phyloP scores from a whole-genome alignment of 53 echinoderm and acorn worm species.

The Pentamera pediparva region DNA sequence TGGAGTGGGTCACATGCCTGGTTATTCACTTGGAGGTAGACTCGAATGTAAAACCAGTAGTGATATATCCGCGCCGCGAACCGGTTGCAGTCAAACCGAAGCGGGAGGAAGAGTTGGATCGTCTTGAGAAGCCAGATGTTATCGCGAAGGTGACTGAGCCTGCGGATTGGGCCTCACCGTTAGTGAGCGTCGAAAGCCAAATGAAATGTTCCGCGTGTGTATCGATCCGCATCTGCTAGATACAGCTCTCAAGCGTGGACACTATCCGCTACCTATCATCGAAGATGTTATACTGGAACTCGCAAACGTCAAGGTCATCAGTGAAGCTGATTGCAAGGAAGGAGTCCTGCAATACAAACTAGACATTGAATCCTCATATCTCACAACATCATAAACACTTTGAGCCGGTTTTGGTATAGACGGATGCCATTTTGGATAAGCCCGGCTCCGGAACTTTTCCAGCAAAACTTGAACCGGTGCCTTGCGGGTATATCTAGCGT shows the following conservation, averaged over 20 bases:
- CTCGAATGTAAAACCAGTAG: too few relatives aligned
- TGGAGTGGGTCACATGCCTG: too few relatives aligned
- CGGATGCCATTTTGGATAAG: conserved; percentile 50
- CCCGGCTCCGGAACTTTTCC: conserved; percentile 43
- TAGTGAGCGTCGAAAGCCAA: conserved; percentile 47
- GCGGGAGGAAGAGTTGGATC: conserved; percentile 19
- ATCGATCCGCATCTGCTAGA: conserved; percentile 33
- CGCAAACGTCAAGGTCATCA: conserved; percentile 44
- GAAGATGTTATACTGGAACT: conserved; percentile 18
- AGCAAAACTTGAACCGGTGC: too few relatives aligned
- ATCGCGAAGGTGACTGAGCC: conserved; percentile 15
- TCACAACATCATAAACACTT: conserved; percentile 51
- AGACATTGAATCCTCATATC: conserved; percentile 29
- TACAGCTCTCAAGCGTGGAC: conserved; percentile 31
- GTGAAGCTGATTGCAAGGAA: conserved; percentile 30
- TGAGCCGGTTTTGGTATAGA: conserved; percentile 41
- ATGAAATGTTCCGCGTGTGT: conserved; percentile 37
- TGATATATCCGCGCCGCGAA: conserved; percentile 41
- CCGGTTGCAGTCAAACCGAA: conserved; percentile 27
- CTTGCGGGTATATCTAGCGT: too few relatives aligned
- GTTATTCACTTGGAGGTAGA: too few relatives aligned
- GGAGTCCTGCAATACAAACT: conserved; percentile 35
- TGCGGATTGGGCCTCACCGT: conserved; percentile 52
- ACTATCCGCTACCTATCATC: conserved; percentile 21
- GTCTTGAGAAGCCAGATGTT: neutral